Evolutionary conservation across 1,140 invertebrate species (phyloP).

Genomic region (Drosophila ficusphila): DNA sequence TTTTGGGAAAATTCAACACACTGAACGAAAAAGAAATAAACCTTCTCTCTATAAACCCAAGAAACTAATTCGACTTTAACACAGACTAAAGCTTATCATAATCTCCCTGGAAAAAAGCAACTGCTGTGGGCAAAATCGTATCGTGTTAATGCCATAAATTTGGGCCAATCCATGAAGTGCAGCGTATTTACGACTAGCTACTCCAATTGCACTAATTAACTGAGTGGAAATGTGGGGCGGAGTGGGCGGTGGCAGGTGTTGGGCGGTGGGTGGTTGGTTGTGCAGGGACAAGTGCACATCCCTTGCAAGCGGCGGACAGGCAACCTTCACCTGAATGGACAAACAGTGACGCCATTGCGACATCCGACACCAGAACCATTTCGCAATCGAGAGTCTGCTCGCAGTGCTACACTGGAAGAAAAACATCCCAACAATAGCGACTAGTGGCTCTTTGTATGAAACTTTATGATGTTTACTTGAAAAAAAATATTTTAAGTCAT

Average conservation of each 20-base stretch:
- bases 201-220: constrained; percentile 52
- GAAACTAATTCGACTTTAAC: constrained; percentile 1
- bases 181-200: constrained; percentile 37
- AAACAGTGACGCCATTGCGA: constrained; percentile 50
- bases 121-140: constrained; percentile 28
- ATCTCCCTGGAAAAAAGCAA: constrained; percentile 2
- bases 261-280: not conserved
- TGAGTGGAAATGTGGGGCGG: constrained; percentile 15
- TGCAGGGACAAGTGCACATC: constrained; percentile 2
- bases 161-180: constrained; percentile 44
- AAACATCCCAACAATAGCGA: no score
- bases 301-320: constrained; percentile 2
- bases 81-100: not conserved
- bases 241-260: not conserved
- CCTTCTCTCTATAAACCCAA: not conserved
- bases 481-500: not conserved
- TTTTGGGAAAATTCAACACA: not conserved
- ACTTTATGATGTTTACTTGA: no score
- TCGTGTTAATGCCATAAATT: constrained; percentile 51
- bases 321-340: constrained; percentile 53
- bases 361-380: constrained; percentile 45
- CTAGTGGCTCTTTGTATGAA: no score
- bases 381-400: constrained; percentile 19
- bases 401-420: not conserved
- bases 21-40: not conserved